phyloP scores from a whole-genome alignment of 2,888 invertebrate genomes.

The Stenchaetothrips biformis region DNA sequence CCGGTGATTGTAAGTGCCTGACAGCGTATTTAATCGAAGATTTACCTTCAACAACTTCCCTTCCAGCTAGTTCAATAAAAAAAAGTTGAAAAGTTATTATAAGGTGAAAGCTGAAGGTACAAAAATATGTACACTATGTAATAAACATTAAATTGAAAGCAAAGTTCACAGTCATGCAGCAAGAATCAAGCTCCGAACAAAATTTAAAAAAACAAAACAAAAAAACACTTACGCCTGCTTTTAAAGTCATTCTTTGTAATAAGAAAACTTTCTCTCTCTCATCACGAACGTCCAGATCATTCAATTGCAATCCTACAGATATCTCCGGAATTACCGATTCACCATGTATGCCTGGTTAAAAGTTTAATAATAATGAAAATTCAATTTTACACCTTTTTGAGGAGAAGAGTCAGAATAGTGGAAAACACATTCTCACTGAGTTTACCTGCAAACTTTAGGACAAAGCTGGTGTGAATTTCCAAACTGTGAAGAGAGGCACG shows the following conservation, averaged over 20 bases:
- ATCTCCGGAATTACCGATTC: slow-evolving; percentile 50
- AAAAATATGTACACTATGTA: slow-evolving; percentile 55
- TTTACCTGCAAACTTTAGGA: slow-evolving; percentile 5
- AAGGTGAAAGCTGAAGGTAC: slow-evolving; percentile 46
- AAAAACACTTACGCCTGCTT: slow-evolving; percentile 55
- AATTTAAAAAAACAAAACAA: slow-evolving; percentile 29
- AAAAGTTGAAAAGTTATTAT: background rate
- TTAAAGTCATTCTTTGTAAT: slow-evolving; percentile 56
- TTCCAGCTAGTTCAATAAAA: slow-evolving; percentile 41
- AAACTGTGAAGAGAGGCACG: slow-evolving; percentile 63
- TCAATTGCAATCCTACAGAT: slow-evolving; percentile 59
- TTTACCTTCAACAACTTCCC: slow-evolving; percentile 43
- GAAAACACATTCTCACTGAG: background rate
- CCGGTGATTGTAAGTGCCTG: slow-evolving; percentile 62
- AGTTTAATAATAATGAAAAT: slow-evolving; percentile 42
- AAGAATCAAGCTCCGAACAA: slow-evolving; percentile 18
- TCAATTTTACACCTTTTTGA: background rate
- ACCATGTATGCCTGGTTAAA: slow-evolving; percentile 39
- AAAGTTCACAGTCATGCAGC: slow-evolving; percentile 38
- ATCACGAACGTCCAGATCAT: slow-evolving; percentile 58
- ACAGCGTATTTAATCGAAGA: slow-evolving; percentile 57
- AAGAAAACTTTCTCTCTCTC: slow-evolving; percentile 55
- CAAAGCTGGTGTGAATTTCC: slow-evolving; percentile 47
- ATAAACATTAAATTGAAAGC: slow-evolving; percentile 46
- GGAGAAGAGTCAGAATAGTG: background rate